These are phyloP conservation scores for Melanaphis sacchari DNA, from an alignment of 1,140 invertebrate genomes.

Conservation along the genomic window DNA sequence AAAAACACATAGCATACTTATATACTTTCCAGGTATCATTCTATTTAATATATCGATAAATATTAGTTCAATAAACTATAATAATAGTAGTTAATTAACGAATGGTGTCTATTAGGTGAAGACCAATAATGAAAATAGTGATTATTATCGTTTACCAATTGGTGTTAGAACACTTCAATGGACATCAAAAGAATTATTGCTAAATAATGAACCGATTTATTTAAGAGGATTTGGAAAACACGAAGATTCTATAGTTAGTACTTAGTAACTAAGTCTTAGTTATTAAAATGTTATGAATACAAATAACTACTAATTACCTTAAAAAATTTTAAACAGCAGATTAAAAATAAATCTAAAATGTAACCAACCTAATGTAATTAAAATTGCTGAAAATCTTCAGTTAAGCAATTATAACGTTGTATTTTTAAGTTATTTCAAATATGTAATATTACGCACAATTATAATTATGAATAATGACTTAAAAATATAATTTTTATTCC, in stretches of 20 bases:
- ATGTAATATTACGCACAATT: no score
- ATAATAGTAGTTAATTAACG: not conserved
- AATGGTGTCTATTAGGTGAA: slow-evolving; percentile 1
- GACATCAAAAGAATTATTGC: slow-evolving; percentile 76
- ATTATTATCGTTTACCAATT: slow-evolving; percentile 83
- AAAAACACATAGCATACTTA: slow-evolving; percentile 33
- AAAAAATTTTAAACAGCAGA: not conserved
- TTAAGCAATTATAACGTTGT: not conserved
- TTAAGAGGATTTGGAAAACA: slow-evolving; percentile 92
- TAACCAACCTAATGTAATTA: not conserved
- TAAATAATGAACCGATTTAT: slow-evolving; percentile 88
- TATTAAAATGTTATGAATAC: not conserved
- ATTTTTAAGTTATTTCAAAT: no score
- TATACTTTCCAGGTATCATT: slow-evolving; percentile 38
- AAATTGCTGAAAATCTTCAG: not conserved
- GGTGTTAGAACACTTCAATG: slow-evolving; percentile 87
- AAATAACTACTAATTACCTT: not conserved
- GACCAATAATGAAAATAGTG: slow-evolving; percentile 63
- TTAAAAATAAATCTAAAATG: not conserved
- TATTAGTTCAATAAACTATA: not conserved
- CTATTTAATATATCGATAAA: not conserved
- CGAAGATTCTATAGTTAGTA: slow-evolving; percentile 91
- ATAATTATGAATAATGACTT: no score
- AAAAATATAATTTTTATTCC: no score
- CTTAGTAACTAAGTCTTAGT: no score